A percentile compares a stretch with the other conserved stretches of the same genome.
Evolutionary conservation across 1,140 invertebrate genomes (phyloP).

Genomic region (Temnothorax nylanderi): DNA sequence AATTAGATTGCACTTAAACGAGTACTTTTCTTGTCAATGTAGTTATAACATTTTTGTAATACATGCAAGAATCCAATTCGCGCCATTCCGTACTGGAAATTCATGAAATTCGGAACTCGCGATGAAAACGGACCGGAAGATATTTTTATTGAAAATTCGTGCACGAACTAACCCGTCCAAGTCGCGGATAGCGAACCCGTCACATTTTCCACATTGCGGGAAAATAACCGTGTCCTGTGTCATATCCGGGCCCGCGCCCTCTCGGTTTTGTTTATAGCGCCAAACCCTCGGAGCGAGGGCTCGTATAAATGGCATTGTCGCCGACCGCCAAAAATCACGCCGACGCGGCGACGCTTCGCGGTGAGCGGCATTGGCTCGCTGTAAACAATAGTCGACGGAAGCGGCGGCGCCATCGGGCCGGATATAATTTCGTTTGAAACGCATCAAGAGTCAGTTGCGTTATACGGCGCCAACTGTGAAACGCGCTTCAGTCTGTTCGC

Average conservation of each 20-base stretch:
- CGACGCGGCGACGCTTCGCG: neutral
- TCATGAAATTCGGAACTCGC: conserved; percentile 17
- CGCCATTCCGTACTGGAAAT: neutral
- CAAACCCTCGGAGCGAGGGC: neutral
- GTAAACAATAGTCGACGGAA: conserved; percentile 52
- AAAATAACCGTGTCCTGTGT: conserved; percentile 54
- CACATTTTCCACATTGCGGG: conserved; percentile 57
- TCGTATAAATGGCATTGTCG: conserved; percentile 39
- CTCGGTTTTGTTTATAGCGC: conserved; percentile 24
- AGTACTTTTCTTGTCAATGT: neutral
- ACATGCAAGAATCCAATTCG: neutral
- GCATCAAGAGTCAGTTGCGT: conserved; percentile 19
- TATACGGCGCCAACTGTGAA: neutral
- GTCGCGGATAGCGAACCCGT: neutral
- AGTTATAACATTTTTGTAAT: neutral
- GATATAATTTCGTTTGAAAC: conserved; percentile 52
- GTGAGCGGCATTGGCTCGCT: conserved; percentile 8
- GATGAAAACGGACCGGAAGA: conserved; percentile 25
- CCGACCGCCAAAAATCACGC: conserved; percentile 43
- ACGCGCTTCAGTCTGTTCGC: neutral
- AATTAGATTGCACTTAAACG: neutral
- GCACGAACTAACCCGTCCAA: neutral
- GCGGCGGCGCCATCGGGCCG: conserved; percentile 27
- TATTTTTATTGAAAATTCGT: conserved; percentile 52
- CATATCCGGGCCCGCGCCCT: conserved; percentile 26